phyloP scores from a whole-genome alignment of 2,113 vertebrate species.

The Leptosomus discolor region DNA sequence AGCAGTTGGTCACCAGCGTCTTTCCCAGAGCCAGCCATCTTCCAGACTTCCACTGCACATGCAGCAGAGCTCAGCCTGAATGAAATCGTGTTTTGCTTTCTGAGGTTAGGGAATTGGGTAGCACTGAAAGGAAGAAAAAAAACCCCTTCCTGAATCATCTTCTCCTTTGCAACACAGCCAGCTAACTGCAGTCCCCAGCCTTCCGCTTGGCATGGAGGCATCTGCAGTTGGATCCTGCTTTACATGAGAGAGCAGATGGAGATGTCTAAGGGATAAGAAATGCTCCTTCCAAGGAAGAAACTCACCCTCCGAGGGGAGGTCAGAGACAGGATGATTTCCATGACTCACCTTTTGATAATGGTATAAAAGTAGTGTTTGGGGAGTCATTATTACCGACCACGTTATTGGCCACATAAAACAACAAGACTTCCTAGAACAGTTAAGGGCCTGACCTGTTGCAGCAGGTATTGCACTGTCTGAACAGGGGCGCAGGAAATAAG shows the following conservation, averaged over 20 bases:
- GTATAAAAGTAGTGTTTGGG: background rate
- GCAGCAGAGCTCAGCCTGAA: background rate
- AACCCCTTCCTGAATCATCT: background rate
- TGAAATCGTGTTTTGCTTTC: background rate
- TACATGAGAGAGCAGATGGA: background rate
- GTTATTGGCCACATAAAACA: background rate
- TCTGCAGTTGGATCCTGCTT: background rate
- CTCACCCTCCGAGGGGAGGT: background rate
- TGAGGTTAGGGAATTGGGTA: background rate
- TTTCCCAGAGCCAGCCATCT: background rate
- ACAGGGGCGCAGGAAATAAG: background rate
- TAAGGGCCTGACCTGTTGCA: background rate
- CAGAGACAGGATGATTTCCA: background rate
- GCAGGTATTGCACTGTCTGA: background rate
- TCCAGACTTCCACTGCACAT: accelerated
- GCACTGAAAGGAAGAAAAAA: background rate
- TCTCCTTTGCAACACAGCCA: background rate
- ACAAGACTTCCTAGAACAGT: background rate
- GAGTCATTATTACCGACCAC: background rate
- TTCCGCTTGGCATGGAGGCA: background rate
- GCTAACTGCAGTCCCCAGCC: background rate
- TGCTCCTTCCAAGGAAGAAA: background rate
- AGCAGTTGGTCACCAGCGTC: accelerated
- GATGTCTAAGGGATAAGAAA: background rate
- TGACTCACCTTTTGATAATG: background rate